Conservation (phyloP, 2,888 invertebrate genomes). For the Trilocha varians region DNA sequence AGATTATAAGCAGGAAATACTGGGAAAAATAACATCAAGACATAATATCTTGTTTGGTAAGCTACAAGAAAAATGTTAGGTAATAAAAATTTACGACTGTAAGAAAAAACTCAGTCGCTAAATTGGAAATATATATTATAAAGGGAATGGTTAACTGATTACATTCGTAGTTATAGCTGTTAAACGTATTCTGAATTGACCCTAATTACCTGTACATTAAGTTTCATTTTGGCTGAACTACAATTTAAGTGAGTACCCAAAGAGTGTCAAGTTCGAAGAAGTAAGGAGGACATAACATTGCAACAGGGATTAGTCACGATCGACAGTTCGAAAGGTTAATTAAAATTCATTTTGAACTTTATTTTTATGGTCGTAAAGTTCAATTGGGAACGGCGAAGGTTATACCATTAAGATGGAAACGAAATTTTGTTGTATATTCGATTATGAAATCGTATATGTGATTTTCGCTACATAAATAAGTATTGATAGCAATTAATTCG, state of each 20-base stretch:
- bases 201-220: background rate
- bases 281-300: slow-evolving; percentile 39
- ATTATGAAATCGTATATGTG: background rate
- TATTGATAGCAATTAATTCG: background rate
- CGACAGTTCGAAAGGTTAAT: slow-evolving; percentile 24
- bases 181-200: no score
- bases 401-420: background rate
- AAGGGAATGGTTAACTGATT: no score
- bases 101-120: no score
- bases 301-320: slow-evolving; percentile 40
- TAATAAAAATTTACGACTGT: no score
- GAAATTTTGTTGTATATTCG: background rate
- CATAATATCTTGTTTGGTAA: no score
- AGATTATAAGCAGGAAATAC: no score
- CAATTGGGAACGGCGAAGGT: background rate
- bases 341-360: slow-evolving; percentile 3
- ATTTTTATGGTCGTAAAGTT: slow-evolving; percentile 1
- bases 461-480: no score
- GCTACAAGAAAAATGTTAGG: no score
- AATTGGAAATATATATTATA: no score
- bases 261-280: slow-evolving; percentile 50
- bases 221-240: background rate
- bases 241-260: slow-evolving; percentile 19
- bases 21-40: no score
- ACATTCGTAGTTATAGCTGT: no score